A percentile compares a stretch with the other conserved stretches of the same genome.
These are phyloP conservation scores for Phrynosoma platyrhinos DNA, from an alignment of 2,113 vertebrate species.

Conservation along the genomic window DNA sequence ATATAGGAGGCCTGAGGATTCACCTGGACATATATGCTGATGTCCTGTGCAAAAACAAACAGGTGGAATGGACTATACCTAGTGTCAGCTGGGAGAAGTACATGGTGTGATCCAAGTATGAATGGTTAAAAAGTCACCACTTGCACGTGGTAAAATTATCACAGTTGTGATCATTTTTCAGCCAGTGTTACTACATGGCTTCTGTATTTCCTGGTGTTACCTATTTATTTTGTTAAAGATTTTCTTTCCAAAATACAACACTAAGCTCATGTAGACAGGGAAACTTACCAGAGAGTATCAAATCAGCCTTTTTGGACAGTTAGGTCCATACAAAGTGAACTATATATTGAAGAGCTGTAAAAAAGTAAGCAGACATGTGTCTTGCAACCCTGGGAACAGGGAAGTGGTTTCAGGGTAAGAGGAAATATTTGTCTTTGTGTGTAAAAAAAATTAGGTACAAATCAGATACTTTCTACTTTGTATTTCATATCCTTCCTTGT, in stretches of 20 bases:
- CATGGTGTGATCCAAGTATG: not conserved
- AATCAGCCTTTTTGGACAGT: not conserved
- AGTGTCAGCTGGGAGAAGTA: not conserved
- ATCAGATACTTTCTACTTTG: not conserved
- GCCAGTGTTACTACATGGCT: constrained; percentile 6
- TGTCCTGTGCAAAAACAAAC: not conserved
- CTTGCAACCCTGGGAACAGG: not conserved
- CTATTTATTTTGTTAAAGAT: not conserved
- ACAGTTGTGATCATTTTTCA: not conserved
- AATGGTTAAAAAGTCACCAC: not conserved
- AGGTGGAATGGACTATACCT: not conserved
- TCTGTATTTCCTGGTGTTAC: not conserved
- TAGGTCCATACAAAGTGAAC: not conserved
- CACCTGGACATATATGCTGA: not conserved
- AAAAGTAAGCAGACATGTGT: not conserved
- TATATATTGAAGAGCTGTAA: not conserved
- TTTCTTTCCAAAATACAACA: not conserved
- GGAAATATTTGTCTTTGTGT: not conserved
- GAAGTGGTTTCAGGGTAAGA: not conserved
- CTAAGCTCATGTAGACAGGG: not conserved
- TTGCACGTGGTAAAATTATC: not conserved
- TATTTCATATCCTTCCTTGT: not conserved
- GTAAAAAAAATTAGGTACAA: not conserved
- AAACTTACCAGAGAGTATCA: not conserved
- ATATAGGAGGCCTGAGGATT: constrained; percentile 13